Conservation (phyloP, 1,140 invertebrate genomes). For the Harlomillsia oculata region DNA sequence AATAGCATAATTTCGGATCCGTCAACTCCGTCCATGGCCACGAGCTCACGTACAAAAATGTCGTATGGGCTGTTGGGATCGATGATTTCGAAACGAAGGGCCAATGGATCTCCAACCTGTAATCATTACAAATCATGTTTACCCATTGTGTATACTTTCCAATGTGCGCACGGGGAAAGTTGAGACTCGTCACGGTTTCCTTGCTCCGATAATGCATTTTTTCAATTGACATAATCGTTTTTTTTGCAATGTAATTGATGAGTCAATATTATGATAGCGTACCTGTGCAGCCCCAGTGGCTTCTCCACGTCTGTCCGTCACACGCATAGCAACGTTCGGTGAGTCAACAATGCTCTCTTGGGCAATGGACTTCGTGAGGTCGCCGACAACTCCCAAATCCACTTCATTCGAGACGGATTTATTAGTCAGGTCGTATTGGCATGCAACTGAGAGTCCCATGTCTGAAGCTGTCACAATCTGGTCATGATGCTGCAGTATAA, state of each 20-base stretch:
- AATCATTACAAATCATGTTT: no score
- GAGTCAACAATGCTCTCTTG: constrained; percentile 65
- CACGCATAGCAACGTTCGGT: constrained; percentile 87
- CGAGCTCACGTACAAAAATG: constrained; percentile 84
- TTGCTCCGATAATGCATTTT: no score
- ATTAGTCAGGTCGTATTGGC: constrained; percentile 86
- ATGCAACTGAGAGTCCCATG: constrained; percentile 79
- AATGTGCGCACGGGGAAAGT: no score
- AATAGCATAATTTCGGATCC: constrained; percentile 84
- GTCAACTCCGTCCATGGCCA: constrained; percentile 87
- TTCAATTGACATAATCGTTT: no score
- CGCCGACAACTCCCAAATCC: constrained; percentile 75
- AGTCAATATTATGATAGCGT: constrained; percentile 13
- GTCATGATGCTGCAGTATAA: constrained; percentile 82
- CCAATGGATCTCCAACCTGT: constrained; percentile 80
- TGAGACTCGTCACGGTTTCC: no score
- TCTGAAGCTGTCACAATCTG: constrained; percentile 89
- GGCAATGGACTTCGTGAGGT: constrained; percentile 52
- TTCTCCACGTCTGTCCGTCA: constrained; percentile 47
- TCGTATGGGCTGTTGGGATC: constrained; percentile 82
- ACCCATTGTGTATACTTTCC: no score
- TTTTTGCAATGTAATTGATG: background rate
- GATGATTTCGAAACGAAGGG: constrained; percentile 81
- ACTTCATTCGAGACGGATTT: constrained; percentile 87
- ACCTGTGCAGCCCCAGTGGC: constrained; percentile 42